Percentiles rank a stretch among this genome's conserved stretches.
These are phyloP conservation scores for Drosophila pachea DNA, from an alignment of 1,140 invertebrate genomes.

Conservation along the genomic window DNA sequence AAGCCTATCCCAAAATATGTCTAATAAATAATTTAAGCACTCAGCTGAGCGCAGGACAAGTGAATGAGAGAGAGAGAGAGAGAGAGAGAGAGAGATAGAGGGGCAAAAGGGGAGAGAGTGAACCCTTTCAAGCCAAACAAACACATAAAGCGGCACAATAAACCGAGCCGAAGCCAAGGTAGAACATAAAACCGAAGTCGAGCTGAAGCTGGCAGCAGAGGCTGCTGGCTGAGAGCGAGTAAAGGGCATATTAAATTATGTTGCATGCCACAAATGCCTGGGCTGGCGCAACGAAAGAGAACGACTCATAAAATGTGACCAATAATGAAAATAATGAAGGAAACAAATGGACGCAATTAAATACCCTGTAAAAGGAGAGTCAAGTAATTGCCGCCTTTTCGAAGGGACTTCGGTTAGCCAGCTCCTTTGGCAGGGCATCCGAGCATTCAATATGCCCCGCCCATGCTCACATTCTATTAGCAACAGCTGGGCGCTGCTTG, in stretches of 20 bases:
- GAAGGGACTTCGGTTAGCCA: too few species aligned
- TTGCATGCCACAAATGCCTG: constrained; percentile 63
- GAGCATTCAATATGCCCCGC: neutral
- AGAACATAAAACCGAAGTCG: too few species aligned
- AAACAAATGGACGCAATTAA: constrained; percentile 50
- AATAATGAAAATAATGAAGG: constrained; percentile 67
- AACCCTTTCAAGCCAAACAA: constrained; percentile 64
- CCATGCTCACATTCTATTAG: constrained; percentile 17
- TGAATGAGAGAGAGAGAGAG: neutral
- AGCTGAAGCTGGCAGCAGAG: too few species aligned
- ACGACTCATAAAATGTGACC: constrained; percentile 66
- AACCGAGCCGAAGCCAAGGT: constrained; percentile 15
- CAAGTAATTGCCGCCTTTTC: neutral
- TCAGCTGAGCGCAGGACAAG: constrained; percentile 13
- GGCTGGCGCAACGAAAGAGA: constrained; percentile 14
- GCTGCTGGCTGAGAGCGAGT: too few species aligned
- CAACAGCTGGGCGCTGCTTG: constrained; percentile 26
- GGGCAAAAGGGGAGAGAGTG: neutral
- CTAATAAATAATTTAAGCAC: constrained; percentile 74
- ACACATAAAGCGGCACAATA: constrained; percentile 65
- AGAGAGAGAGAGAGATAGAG: neutral
- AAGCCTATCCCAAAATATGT: constrained; percentile 66
- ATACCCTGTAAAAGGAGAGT: constrained; percentile 25
- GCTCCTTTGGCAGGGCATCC: constrained; percentile 10
- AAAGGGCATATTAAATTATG: constrained; percentile 62